Evolutionary conservation across 2,888 invertebrate genomes (phyloP).

Genomic region (Nesidiocoris tenuis): DNA sequence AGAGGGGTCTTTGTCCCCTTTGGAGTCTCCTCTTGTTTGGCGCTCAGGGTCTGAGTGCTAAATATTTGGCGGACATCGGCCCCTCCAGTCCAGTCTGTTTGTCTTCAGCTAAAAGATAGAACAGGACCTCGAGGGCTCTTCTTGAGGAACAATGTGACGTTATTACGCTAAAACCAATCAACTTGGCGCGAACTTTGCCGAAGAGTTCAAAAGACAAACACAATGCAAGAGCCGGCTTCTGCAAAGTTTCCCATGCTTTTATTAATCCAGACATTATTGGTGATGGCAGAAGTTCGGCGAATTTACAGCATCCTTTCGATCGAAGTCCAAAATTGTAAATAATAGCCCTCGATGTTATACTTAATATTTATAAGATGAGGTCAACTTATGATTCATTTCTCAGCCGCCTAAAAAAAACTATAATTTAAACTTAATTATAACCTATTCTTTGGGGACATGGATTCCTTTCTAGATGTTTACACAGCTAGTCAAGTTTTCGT

Average conservation of each 20-base stretch:
- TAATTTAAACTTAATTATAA: too few species aligned
- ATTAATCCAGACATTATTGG: too few species aligned
- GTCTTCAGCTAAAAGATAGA: neutral
- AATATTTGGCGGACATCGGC: slow-evolving; percentile 33
- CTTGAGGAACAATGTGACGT: slow-evolving; percentile 27
- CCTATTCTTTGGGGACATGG: too few species aligned
- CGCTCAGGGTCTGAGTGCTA: slow-evolving; percentile 12
- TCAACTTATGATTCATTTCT: too few species aligned
- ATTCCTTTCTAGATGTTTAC: too few species aligned
- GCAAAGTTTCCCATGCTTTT: neutral
- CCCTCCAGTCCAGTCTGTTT: slow-evolving; percentile 6
- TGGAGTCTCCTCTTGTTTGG: slow-evolving; percentile 1
- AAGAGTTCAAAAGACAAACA: neutral
- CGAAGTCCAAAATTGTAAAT: too few species aligned
- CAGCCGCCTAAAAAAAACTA: too few species aligned
- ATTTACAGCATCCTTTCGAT: too few species aligned
- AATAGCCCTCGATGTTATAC: too few species aligned
- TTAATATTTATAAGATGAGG: too few species aligned
- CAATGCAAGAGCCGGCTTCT: neutral
- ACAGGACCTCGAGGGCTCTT: slow-evolving; percentile 10
- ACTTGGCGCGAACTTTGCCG: neutral
- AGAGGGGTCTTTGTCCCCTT: neutral
- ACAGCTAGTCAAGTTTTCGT: too few species aligned
- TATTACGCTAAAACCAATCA: slow-evolving; percentile 34
- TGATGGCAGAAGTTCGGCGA: too few species aligned